Percentiles rank a stretch among this genome's conserved stretches.
Conservation (phyloP, 2,113 vertebrate genomes). For the Dunckerocampus dactyliophorus region DNA sequence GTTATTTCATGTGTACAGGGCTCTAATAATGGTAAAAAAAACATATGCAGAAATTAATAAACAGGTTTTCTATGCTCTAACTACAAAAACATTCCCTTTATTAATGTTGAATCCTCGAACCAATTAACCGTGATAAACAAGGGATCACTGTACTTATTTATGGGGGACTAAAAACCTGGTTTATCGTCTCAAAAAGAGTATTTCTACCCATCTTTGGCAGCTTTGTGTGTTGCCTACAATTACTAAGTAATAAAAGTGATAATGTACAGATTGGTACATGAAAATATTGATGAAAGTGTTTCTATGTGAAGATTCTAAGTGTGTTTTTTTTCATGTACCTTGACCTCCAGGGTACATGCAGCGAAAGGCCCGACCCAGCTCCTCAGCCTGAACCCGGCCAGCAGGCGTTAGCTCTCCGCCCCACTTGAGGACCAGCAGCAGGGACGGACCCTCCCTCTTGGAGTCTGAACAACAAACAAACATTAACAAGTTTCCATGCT, state of each 20-base stretch:
- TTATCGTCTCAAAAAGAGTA: not conserved
- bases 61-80: no score
- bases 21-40: no score
- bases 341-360: slow-evolving; percentile 99
- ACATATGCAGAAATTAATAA: no score
- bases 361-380: slow-evolving; percentile 92
- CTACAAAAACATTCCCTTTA: no score
- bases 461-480: slow-evolving; percentile 67
- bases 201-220: not conserved
- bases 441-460: slow-evolving; percentile 77
- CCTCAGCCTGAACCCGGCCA: slow-evolving; percentile 92
- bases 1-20: no score
- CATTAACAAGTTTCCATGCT: not conserved
- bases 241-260: no score
- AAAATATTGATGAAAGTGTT: not conserved
- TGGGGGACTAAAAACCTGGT: not conserved
- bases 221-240: no score
- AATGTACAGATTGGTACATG: no score
- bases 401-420: slow-evolving; percentile 92
- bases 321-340: slow-evolving; percentile 70
- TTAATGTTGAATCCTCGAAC: no score
- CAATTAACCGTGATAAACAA: no score
- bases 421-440: slow-evolving; percentile 94
- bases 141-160: no score
- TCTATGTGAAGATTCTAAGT: not conserved